A percentile compares a stretch with the other conserved stretches of the same genome.
phyloP scores from a whole-genome alignment of 2,888 invertebrate species.

The Teleiodes luculella region DNA sequence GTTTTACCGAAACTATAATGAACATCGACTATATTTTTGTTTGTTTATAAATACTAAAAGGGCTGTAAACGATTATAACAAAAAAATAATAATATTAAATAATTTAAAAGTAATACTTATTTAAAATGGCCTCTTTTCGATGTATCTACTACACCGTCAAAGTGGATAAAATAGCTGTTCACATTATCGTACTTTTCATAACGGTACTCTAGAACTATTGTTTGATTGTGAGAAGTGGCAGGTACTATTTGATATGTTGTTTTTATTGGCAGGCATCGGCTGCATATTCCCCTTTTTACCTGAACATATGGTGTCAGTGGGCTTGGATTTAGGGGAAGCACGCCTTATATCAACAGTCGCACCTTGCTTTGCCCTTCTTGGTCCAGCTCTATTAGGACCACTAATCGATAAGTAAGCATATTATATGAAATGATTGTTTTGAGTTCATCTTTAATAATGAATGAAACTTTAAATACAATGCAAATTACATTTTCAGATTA shows the following conservation, averaged over 20 bases:
- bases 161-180: not conserved
- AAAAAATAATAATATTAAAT: too few relatives aligned
- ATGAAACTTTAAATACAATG: too few relatives aligned
- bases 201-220: not conserved
- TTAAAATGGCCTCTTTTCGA: not conserved
- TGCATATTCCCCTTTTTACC: conserved; percentile 90
- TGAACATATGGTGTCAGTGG: conserved; percentile 85
- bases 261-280: conserved; percentile 82
- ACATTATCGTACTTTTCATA: too few relatives aligned
- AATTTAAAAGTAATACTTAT: too few relatives aligned
- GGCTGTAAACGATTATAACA: too few relatives aligned
- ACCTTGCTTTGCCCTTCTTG: conserved; percentile 87
- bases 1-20: too few relatives aligned
- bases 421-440: too few relatives aligned
- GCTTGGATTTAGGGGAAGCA: conserved; percentile 85
- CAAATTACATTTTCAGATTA: conserved; percentile 38
- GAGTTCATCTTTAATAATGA: too few relatives aligned
- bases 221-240: not conserved
- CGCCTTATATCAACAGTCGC: conserved; percentile 88
- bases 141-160: too few relatives aligned
- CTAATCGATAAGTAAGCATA: conserved; percentile 85
- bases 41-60: not conserved
- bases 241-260: not conserved
- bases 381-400: conserved; percentile 87
- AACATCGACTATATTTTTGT: too few relatives aligned